Conservation (phyloP, 2,797 vertebrate genomes). For the Darevskia nairensis region DNA sequence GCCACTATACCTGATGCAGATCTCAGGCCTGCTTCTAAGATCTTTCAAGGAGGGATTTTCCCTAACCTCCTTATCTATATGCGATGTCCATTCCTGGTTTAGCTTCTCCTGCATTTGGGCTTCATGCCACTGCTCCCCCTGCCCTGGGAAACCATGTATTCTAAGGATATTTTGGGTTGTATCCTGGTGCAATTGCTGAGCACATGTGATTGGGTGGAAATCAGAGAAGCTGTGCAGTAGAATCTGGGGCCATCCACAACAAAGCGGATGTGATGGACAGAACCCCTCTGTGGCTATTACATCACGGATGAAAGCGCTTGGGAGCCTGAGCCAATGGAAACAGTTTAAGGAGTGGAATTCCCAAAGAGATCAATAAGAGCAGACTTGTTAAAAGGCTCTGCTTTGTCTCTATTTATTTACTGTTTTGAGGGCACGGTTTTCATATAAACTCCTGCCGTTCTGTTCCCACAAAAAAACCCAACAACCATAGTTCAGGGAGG, state of each 20-base stretch:
- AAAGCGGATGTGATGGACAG: not conserved
- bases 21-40: not conserved
- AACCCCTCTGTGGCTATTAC: not conserved
- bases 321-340: not conserved
- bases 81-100: not conserved
- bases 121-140: not conserved
- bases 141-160: not conserved
- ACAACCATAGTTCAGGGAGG: not conserved
- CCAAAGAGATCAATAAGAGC: slow-evolving; percentile 17
- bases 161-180: too few relatives aligned
- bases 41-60: not conserved
- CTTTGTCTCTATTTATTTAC: slow-evolving; percentile 7
- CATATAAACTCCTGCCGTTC: not conserved
- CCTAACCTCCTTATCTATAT: not conserved
- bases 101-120: not conserved
- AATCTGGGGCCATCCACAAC: not conserved
- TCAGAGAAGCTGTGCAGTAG: too few relatives aligned
- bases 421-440: not conserved
- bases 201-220: not conserved
- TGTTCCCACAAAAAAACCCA: not conserved
- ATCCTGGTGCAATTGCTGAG: not conserved
- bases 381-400: not conserved
- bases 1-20: not conserved
- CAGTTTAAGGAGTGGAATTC: slow-evolving; percentile 10
- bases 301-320: not conserved